Evolutionary conservation across 53 echinoderm and acorn worm species (phyloP), one percentile per base, ranked within the genome.

Genomic region (Astropecten irregularis): DNA sequence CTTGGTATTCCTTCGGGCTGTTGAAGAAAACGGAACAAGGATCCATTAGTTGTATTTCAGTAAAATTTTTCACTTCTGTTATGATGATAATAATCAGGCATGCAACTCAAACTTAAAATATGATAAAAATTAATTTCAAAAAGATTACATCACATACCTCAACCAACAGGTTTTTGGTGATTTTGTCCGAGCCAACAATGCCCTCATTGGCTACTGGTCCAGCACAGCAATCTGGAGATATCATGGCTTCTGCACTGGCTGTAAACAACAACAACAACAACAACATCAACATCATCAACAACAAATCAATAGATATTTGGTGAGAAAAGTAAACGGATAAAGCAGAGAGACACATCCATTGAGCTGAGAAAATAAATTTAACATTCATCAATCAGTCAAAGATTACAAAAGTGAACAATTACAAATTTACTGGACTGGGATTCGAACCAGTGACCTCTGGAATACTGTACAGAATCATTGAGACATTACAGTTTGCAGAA

Each of bases 1-100:
- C 97, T 91, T 23, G 82, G 83, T 73, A 96, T 92, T 20, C 97
- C 97, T 85, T 96, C 97, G 11, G 97, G 89, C 97, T 96, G 89
- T 4, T n/a, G n/a, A 83, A 84, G 67, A 38, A 65, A 40, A 70
- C 33, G 19, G 21, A 62, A 35, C 23, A 2, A 9, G 10, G 28
- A n/a, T n/a, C n/a, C n/a, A n/a, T n/a, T n/a, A n/a, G n/a, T n/a
- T n/a, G n/a, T n/a, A n/a, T n/a, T n/a, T n/a, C n/a, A n/a, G n/a
- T n/a, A n/a, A n/a, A n/a, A n/a, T n/a, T n/a, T n/a, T n/a, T n/a
- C n/a, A n/a, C n/a, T n/a, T n/a, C n/a, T n/a, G n/a, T n/a, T n/a
- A n/a, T n/a, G n/a, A n/a, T n/a, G n/a, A n/a, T n/a, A n/a, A n/a
- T n/a, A n/a, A n/a, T n/a, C n/a, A n/a, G n/a, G n/a, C n/a, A n/a